phyloP scores from a whole-genome alignment of 2,113 vertebrate species.

The Peromyscus maniculatus region DNA sequence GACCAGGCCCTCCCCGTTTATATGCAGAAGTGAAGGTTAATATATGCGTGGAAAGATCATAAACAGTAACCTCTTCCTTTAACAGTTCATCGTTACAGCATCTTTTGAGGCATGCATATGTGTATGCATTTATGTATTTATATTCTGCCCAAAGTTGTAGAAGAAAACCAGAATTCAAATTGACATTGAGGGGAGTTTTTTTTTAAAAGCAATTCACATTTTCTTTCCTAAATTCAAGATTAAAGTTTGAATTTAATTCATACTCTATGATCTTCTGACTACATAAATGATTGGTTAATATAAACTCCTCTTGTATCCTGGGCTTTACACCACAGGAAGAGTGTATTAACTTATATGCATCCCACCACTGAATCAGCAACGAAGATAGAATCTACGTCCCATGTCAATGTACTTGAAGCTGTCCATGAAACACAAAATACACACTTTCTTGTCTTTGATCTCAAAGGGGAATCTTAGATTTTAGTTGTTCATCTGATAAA shows the following conservation, averaged over 20 bases:
- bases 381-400: not conserved
- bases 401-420: not conserved
- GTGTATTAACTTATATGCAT: not conserved
- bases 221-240: slow-evolving; percentile 35
- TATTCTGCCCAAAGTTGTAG: not conserved
- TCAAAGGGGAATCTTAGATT: not conserved
- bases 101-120: not conserved
- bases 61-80: not conserved
- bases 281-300: not conserved
- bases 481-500: not conserved
- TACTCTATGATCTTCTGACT: not conserved
- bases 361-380: not conserved
- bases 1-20: not conserved
- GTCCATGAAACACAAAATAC: not conserved
- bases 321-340: not conserved
- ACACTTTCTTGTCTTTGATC: not conserved
- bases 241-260: not conserved
- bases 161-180: slow-evolving; percentile 38
- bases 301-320: not conserved
- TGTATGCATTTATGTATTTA: not conserved
- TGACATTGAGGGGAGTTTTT: not conserved
- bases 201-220: not conserved
- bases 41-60: not conserved
- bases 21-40: not conserved
- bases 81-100: not conserved